Evolutionary conservation across 1,140 invertebrate species (phyloP), one percentile per base, ranked within the genome.

Genomic region (Danaus melanippus): DNA sequence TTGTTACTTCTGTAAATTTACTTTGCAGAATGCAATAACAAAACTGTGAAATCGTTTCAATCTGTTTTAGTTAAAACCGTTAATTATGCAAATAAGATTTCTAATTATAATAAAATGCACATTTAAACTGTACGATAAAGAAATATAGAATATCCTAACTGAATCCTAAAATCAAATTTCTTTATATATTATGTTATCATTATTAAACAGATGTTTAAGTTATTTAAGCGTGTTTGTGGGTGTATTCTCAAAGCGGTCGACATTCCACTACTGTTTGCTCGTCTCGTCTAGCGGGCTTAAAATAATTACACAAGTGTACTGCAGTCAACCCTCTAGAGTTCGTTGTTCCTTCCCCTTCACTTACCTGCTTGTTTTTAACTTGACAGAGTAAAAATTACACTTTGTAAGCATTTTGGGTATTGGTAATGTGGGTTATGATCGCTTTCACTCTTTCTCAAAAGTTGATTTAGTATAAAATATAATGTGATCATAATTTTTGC

Each of bases 281-380:
- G 71, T 73, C 68, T 62, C 62, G 64, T 74, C 74, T 75, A 78
- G 76, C 65, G 66, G 60, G 76, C 78, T 80, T 80, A 85, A 82
- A 81, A 85, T 85, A 81, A 83, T 85, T 83, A 81, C 75, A 83
- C 78, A 81, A 81, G 82, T 85, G 68, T 63, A 58, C 53, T 60
- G 54, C 52, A 52, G 53, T 64, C 69, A 65, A 71, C 74, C 73
- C 75, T 75, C 58, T 56, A 56, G 58, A 71, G 71, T 69, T 76
- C 67, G 66, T 71, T 74, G 71, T 61, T 60, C 67, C 56, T 60
- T 63, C 60, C 60, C 67, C 56, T 60, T 63, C 60, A 56, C 56
- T 57, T 74, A 74, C 69, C 67, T 73, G 63, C 54, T 50, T 46
- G 54, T 57, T 71, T 69, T 65, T 56, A 60, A 46, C 54, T 62